phyloP scores from a whole-genome alignment of 2,113 vertebrate species.

The Scomber scombrus region DNA sequence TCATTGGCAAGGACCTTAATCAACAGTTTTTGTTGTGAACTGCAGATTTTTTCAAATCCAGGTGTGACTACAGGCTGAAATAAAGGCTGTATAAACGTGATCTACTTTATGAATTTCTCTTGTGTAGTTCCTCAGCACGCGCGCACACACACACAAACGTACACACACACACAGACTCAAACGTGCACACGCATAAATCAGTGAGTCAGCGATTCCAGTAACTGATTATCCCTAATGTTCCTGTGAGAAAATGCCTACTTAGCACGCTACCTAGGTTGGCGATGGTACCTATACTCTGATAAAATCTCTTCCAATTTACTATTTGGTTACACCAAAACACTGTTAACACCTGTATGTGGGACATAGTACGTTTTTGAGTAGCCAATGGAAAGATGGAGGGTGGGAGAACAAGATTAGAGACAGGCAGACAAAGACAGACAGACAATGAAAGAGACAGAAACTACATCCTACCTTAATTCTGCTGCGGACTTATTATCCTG shows the following conservation, averaged over 20 bases:
- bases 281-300: slow-evolving; percentile 19
- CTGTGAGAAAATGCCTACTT: slow-evolving; percentile 50
- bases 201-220: slow-evolving; percentile 49
- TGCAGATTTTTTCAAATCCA: slow-evolving; percentile 2
- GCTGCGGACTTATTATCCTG: slow-evolving; percentile 39
- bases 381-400: background rate
- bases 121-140: background rate
- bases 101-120: background rate
- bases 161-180: slow-evolving; percentile 5
- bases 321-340: slow-evolving; percentile 43
- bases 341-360: slow-evolving; percentile 22
- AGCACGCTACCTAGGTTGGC: background rate
- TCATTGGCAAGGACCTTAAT: background rate
- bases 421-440: slow-evolving; percentile 14
- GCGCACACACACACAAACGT: background rate
- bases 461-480: slow-evolving; percentile 33
- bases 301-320: slow-evolving; percentile 39
- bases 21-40: background rate
- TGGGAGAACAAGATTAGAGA: background rate
- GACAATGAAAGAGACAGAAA: slow-evolving; percentile 15
- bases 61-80: background rate
- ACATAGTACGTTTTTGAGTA: background rate
- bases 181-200: slow-evolving; percentile 10
- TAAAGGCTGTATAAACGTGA: slow-evolving; percentile 6
- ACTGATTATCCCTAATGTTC: slow-evolving; percentile 37